Evolutionary conservation across 2,797 vertebrate genomes (phyloP), one percentile per base, ranked within the genome.

Genomic region (Zalophus californianus): DNA sequence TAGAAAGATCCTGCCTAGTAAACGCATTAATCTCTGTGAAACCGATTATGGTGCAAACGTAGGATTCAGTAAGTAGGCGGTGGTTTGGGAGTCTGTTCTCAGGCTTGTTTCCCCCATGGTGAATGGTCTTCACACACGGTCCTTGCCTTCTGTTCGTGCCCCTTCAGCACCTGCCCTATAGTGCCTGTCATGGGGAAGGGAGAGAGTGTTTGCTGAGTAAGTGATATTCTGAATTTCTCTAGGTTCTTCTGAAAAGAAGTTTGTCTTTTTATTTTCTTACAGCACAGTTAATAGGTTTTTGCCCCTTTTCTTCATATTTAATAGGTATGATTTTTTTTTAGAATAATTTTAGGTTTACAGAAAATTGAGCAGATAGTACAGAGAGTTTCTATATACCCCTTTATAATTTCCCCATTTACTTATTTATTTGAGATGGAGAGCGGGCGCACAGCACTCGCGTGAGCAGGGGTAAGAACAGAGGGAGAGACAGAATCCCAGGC

Each of bases 31-130:
- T 18, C 87, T 84, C 27, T 27, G 35, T 29, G 82, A 68, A 20
- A 14, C 73, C 29, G 8, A 8, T 6, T 23, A 2, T 21, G 27
- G 1, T 7, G 13, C 0, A 0, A 6, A 2, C 0, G 2, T 52
- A 25, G 27, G 1, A 32, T 41, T 29, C 27, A 10, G 10, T 1
- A 3, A 21, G 58, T 9, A 15, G 80, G 11, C 0, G 0, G 16
- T 13, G 23, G 13, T 35, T 29, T n/a, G 38, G 29, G 16, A 11
- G 68, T 25, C 29, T 56, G 11, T 29, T 29, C 20, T 16, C 23
- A 14, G 35, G 16, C 18, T 6, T 16, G 6, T 20, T 38, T 62
- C 35, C 72, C 5, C 48, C 23, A 9, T 13, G 0, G 6, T 27
- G 60, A 35, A 15, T 5, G 52, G 12, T 21, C 18, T 64, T 4